Conservation (phyloP, 1,140 invertebrate genomes). For the Sycophaga agraensis region DNA sequence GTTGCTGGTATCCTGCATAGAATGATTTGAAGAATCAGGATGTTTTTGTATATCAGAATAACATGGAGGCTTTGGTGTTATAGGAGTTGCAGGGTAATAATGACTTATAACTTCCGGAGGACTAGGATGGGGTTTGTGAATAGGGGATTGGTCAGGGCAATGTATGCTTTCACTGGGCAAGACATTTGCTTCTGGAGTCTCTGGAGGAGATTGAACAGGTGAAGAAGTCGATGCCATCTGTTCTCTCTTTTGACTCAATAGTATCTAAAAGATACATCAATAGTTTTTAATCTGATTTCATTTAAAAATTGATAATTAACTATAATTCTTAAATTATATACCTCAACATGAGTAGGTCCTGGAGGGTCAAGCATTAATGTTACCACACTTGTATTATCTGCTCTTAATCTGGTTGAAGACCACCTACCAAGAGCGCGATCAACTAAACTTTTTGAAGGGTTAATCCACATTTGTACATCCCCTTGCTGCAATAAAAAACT, state of each 20-base stretch:
- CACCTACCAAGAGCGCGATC: slow-evolving; percentile 82
- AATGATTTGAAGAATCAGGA: slow-evolving; percentile 33
- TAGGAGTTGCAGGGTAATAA: neutral
- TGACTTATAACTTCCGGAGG: neutral
- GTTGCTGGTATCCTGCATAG: neutral
- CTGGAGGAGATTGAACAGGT: slow-evolving; percentile 16
- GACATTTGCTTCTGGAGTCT: neutral
- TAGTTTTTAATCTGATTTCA: neutral
- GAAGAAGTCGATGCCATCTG: slow-evolving; percentile 19
- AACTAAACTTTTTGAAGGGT: slow-evolving; percentile 88
- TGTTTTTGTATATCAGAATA: slow-evolving; percentile 26
- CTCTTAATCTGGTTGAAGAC: slow-evolving; percentile 77
- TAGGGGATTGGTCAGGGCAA: neutral
- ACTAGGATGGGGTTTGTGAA: neutral
- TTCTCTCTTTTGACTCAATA: slow-evolving; percentile 44
- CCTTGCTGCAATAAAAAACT: slow-evolving; percentile 37
- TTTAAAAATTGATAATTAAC: neutral
- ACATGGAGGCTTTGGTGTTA: neutral
- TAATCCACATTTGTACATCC: slow-evolving; percentile 68
- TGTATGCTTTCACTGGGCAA: neutral
- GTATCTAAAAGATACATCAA: slow-evolving; percentile 30
- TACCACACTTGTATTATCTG: slow-evolving; percentile 94
- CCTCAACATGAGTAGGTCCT: slow-evolving; percentile 73
- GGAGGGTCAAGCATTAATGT: slow-evolving; percentile 91
- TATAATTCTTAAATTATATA: slow-evolving; percentile 36